Conservation (phyloP, 2,113 vertebrate species). For the Corythaeola cristata region DNA sequence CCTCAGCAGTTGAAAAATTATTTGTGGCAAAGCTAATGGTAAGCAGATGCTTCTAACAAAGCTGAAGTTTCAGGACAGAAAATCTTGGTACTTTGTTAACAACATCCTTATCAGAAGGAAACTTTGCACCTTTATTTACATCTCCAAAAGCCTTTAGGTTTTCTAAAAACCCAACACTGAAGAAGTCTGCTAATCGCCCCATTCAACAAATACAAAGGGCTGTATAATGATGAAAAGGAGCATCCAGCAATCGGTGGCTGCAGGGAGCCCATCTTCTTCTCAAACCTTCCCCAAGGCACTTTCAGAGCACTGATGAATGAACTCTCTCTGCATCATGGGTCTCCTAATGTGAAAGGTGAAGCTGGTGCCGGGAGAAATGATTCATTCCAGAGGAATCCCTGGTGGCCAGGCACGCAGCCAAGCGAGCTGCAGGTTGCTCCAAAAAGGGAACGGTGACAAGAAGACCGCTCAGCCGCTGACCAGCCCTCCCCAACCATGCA, state of each 20-base stretch:
- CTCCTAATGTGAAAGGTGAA: neutral
- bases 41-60: neutral
- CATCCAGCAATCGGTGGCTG: neutral
- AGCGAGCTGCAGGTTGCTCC: neutral
- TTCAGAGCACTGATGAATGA: neutral
- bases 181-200: neutral
- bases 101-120: neutral
- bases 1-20: neutral
- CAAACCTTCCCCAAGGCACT: neutral
- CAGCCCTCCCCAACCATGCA: neutral
- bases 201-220: neutral
- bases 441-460: neutral
- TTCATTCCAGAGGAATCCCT: neutral
- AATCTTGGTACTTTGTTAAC: neutral
- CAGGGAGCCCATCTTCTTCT: neutral
- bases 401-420: neutral
- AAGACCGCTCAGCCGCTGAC: neutral
- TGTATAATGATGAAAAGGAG: rapidly evolving
- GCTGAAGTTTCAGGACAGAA: neutral
- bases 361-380: neutral
- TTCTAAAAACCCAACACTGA: neutral
- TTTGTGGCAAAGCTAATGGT: neutral
- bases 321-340: rapidly evolving
- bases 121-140: neutral
- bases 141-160: neutral